phyloP scores from a whole-genome alignment of 2,888 invertebrate species.

The Didymodactylos carnosus region DNA sequence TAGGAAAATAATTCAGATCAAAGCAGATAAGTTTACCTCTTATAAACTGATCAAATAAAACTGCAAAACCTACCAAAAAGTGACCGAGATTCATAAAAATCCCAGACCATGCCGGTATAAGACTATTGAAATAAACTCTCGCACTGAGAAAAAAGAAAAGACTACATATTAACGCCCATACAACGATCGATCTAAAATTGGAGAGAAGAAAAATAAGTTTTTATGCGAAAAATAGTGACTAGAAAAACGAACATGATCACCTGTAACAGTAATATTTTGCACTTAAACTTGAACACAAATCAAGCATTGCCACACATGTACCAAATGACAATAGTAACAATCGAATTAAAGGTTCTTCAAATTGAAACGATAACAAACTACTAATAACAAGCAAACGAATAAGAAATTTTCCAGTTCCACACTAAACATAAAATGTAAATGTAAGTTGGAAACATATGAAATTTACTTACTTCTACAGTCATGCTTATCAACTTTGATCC shows the following conservation, averaged over 20 bases:
- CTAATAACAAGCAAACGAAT: conserved; percentile 16
- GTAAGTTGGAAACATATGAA: background rate
- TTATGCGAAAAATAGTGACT: background rate
- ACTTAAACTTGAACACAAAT: background rate
- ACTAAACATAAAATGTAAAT: conserved; percentile 15
- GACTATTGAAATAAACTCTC: background rate
- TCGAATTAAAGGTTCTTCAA: background rate
- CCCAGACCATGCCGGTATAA: background rate
- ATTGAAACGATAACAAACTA: conserved; percentile 29
- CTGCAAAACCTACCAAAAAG: background rate
- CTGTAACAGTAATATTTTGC: background rate
- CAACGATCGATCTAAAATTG: background rate
- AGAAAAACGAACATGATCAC: background rate
- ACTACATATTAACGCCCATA: background rate
- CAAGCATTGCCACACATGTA: background rate
- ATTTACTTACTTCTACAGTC: background rate
- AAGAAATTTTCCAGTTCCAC: background rate
- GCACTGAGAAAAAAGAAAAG: background rate
- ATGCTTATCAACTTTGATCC: background rate
- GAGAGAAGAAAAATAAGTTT: background rate
- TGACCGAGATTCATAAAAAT: background rate
- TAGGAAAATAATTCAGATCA: conserved; percentile 23
- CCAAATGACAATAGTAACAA: background rate
- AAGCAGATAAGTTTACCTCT: too few relatives aligned
- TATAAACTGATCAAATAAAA: background rate